These are phyloP conservation scores for Picus viridis DNA, from an alignment of 2,797 vertebrate genomes.

Conservation along the genomic window DNA sequence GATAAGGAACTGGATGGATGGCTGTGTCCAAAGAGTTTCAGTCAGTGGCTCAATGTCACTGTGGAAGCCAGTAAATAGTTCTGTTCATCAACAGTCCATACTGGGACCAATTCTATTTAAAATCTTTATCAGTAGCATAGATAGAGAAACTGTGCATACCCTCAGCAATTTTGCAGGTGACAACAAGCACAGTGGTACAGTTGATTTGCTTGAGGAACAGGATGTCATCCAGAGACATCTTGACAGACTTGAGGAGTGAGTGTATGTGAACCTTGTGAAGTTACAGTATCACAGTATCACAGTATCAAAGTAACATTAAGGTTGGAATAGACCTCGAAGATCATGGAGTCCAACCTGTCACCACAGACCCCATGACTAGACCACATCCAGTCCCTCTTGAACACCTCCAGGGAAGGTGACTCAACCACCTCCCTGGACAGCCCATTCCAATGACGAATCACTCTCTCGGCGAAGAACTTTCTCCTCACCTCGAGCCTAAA, in stretches of 20 bases:
- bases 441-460: too few species aligned
- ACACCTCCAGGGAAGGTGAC: too few species aligned
- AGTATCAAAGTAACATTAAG: too few species aligned
- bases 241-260: neutral
- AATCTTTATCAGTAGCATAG: neutral
- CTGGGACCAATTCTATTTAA: neutral
- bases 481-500: too few species aligned
- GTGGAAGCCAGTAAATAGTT: neutral
- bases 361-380: too few species aligned
- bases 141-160: neutral
- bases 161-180: neutral
- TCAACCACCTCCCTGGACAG: too few species aligned
- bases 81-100: neutral
- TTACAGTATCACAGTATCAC: too few species aligned
- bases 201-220: neutral
- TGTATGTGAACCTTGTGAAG: rapidly evolving
- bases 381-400: too few species aligned
- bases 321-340: too few species aligned
- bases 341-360: too few species aligned
- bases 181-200: neutral
- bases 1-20: neutral
- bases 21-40: neutral
- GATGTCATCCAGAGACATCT: neutral
- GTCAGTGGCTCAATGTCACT: neutral
- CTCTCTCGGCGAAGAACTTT: too few species aligned